These are phyloP conservation scores for Sphinx pinastri DNA, from an alignment of 2,888 invertebrate species.

Conservation along the genomic window DNA sequence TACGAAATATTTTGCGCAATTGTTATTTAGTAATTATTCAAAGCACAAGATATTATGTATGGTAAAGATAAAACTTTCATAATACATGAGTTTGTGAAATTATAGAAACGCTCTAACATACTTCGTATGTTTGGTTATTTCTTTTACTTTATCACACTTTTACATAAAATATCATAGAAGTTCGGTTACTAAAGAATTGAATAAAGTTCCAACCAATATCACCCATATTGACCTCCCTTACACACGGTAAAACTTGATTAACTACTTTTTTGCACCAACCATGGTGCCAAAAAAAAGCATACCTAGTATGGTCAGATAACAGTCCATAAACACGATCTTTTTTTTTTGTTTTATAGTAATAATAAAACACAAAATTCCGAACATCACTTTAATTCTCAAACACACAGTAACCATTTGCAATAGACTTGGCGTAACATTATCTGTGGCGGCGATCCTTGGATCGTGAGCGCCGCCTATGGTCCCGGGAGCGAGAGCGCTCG, in stretches of 20 bases:
- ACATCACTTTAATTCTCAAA: conserved; percentile 60
- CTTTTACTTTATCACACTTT: neutral
- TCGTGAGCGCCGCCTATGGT: conserved; percentile 63
- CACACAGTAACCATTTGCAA: conserved; percentile 52
- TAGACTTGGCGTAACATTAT: conserved; percentile 57
- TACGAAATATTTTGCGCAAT: neutral
- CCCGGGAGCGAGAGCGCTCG: conserved; percentile 55
- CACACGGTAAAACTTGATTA: too few relatives aligned
- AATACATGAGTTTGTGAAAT: conserved; percentile 1
- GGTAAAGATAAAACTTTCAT: neutral
- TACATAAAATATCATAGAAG: too few relatives aligned
- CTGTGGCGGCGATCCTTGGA: conserved; percentile 73
- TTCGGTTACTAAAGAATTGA: too few relatives aligned
- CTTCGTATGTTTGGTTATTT: neutral
- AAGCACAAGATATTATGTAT: neutral
- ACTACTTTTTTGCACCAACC: too few relatives aligned
- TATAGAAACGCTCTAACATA: neutral
- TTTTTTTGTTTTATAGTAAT: too few relatives aligned
- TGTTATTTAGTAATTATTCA: neutral
- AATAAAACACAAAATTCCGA: conserved; percentile 39
- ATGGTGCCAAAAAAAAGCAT: too few relatives aligned
- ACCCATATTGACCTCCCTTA: too few relatives aligned
- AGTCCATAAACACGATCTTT: too few relatives aligned
- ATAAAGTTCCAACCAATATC: too few relatives aligned
- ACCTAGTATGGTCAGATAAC: too few relatives aligned